phyloP scores from a whole-genome alignment of 1,140 invertebrate species.

The Aporrectodea caliginosa region DNA sequence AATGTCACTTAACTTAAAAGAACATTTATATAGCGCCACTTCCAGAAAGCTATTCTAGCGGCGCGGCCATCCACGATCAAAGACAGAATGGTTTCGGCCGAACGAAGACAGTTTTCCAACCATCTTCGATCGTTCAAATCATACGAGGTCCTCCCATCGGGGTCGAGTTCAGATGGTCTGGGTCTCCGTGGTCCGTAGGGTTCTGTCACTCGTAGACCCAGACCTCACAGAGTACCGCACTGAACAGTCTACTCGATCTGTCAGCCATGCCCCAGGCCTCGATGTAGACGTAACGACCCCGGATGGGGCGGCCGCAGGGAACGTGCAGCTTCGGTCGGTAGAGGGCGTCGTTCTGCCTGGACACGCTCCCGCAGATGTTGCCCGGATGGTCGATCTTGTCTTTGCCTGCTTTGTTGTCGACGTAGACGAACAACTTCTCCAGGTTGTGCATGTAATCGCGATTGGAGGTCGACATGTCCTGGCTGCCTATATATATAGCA shows the following conservation, averaged over 20 bases:
- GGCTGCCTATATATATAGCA: no score
- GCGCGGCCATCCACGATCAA: no score
- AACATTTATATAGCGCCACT: no score
- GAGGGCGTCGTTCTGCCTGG: conserved; percentile 59
- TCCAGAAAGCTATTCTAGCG: no score
- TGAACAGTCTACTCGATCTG: conserved; percentile 55
- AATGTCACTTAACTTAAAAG: no score
- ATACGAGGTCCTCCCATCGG: no score
- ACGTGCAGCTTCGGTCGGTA: conserved; percentile 58
- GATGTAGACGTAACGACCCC: conserved; percentile 60
- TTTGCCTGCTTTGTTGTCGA: conserved; percentile 55
- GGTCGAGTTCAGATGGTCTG: no score
- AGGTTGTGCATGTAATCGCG: conserved; percentile 60
- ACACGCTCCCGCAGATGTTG: conserved; percentile 58
- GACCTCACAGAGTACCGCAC: conserved; percentile 57
- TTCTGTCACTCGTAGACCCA: conserved; percentile 48
- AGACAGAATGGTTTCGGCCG: no score
- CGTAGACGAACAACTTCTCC: conserved; percentile 60
- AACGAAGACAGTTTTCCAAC: no score
- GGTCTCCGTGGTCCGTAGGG: no score
- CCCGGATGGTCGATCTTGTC: conserved; percentile 38
- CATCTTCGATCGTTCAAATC: no score
- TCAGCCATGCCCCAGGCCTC: conserved; percentile 58
- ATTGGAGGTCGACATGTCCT: no score
- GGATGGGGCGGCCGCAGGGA: conserved; percentile 55